phyloP scores from a whole-genome alignment of 2,113 vertebrate genomes.

The Rhinichthys klamathensis region DNA sequence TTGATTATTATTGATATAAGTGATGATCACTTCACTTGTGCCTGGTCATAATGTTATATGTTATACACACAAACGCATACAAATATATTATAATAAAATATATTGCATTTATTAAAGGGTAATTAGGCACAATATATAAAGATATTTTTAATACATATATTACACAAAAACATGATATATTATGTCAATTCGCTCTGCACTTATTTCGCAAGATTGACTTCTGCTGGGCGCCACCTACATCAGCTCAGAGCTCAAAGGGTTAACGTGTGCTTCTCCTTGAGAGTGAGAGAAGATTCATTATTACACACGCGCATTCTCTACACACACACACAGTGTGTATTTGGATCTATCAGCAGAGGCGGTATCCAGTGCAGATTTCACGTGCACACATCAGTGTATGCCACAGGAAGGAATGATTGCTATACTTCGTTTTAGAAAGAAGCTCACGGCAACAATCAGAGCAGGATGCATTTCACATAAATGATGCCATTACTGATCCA shows the following conservation, averaged over 20 bases:
- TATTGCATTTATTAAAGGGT: no score
- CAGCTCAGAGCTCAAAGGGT: neutral
- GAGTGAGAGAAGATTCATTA: neutral
- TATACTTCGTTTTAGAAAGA: neutral
- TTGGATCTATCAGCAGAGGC: neutral
- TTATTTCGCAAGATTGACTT: neutral
- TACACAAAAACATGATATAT: no score
- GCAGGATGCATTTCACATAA: conserved; percentile 35
- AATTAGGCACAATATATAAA: no score
- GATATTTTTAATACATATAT: no score
- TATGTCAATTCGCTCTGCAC: neutral
- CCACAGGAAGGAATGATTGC: neutral
- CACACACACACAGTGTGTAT: neutral
- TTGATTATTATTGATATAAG: no score
- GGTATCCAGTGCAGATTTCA: neutral
- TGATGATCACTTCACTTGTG: no score
- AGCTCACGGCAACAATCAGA: neutral
- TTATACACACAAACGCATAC: no score
- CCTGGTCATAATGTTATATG: no score
- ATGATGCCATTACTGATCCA: conserved; percentile 26
- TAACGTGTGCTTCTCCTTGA: neutral
- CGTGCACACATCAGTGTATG: neutral
- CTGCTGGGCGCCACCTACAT: neutral
- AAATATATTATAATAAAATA: no score
- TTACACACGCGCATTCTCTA: conserved; percentile 16